Conservation (phyloP, 2,888 invertebrate genomes). For the Trypoxylon attenuatum region DNA sequence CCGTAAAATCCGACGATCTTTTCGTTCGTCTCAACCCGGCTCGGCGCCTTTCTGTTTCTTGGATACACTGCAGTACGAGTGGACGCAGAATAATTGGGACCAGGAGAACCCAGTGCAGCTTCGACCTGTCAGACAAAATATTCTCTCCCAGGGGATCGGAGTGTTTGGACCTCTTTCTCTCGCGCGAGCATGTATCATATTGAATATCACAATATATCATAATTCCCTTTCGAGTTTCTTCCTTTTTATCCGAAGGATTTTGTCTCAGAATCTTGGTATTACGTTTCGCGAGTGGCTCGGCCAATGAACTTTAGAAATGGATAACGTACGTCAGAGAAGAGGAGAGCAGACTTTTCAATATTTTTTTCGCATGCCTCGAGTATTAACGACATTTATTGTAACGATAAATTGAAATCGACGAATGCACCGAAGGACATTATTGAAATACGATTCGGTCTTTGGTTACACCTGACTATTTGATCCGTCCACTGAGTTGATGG, state of each 20-base stretch:
- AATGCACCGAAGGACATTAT: too few relatives aligned
- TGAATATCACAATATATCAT: conserved; percentile 62
- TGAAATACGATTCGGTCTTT: too few relatives aligned
- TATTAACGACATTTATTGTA: too few relatives aligned
- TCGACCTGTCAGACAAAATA: conserved; percentile 31
- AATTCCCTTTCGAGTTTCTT: conserved; percentile 34
- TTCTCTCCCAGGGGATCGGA: conserved; percentile 16
- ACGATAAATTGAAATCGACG: too few relatives aligned
- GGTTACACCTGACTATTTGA: too few relatives aligned
- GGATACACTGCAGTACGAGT: background rate
- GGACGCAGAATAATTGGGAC: conserved; percentile 27
- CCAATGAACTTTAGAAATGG: background rate
- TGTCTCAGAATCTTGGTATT: conserved; percentile 23
- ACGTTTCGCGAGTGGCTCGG: background rate
- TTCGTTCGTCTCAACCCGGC: conserved; percentile 12
- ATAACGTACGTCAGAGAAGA: too few relatives aligned
- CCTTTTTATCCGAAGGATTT: conserved; percentile 19
- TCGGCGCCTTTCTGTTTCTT: conserved; percentile 29
- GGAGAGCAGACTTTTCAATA: too few relatives aligned
- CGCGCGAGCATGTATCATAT: conserved; percentile 47
- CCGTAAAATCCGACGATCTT: conserved; percentile 40
- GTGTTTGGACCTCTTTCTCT: conserved; percentile 19
- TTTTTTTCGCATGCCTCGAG: too few relatives aligned
- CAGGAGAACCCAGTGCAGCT: rapidly evolving
- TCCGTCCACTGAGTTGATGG: conserved; percentile 8